A percentile compares a stretch with the other conserved stretches of the same genome.
Evolutionary conservation across 1,140 invertebrate species (phyloP).

Genomic region (Eufriesea mexicana): DNA sequence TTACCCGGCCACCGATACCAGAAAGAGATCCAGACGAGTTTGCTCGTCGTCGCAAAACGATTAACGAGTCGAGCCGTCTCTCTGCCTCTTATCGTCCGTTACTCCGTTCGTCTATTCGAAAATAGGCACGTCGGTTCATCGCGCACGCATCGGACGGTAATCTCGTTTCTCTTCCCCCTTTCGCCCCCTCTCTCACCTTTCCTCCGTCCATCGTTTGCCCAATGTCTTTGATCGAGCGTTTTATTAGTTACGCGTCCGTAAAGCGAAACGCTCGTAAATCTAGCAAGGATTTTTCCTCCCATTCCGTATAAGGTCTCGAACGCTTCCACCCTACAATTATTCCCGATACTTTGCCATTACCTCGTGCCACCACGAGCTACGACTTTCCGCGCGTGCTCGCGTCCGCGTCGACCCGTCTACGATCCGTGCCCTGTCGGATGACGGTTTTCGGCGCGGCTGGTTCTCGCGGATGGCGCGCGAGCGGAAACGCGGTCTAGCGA

Average conservation of each 20-base stretch:
- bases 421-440: too few relatives aligned
- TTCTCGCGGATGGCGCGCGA: too few relatives aligned
- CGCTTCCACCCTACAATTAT: neutral
- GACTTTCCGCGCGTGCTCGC: too few relatives aligned
- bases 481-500: too few relatives aligned
- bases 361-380: neutral
- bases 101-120: neutral
- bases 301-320: neutral
- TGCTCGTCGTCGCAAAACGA: conserved; percentile 26
- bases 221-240: conserved; percentile 6
- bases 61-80: conserved; percentile 20
- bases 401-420: too few relatives aligned
- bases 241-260: conserved; percentile 9
- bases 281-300: conserved; percentile 2
- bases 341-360: neutral
- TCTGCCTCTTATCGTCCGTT: conserved; percentile 19
- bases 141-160: neutral
- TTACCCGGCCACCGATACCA: conserved; percentile 35
- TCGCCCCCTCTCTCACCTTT: too few relatives aligned
- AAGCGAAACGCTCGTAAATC: conserved; percentile 26
- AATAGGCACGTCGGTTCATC: neutral
- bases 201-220: too few relatives aligned
- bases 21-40: conserved; percentile 1
- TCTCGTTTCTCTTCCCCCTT: conserved; percentile 13
- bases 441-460: too few relatives aligned